phyloP scores from a whole-genome alignment of 2,113 vertebrate genomes.

The Megaceryle maxima region DNA sequence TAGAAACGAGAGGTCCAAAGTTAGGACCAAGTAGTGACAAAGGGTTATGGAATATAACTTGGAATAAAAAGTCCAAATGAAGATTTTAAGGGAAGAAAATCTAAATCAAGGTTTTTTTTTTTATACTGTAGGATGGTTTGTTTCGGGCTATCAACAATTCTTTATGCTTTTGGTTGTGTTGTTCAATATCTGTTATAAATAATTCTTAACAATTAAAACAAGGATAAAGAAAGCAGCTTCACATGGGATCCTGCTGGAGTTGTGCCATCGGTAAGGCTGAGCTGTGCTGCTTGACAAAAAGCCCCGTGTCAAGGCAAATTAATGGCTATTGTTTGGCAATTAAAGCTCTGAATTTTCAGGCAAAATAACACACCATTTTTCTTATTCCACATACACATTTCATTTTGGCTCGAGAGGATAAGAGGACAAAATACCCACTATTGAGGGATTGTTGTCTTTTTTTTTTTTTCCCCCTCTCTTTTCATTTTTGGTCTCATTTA shows the following conservation, averaged over 20 bases:
- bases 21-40: not conserved
- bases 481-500: not conserved
- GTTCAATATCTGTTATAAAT: not conserved
- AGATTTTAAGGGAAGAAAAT: not conserved
- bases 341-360: conserved; percentile 27
- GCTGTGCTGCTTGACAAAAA: conserved; percentile 29
- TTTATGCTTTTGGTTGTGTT: not conserved
- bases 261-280: not conserved
- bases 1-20: not conserved
- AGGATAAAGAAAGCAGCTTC: not conserved
- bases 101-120: not conserved
- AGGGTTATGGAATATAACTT: not conserved
- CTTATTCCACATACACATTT: not conserved
- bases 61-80: not conserved
- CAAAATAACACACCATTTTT: conserved; percentile 1
- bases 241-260: not conserved
- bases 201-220: not conserved
- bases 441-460: not conserved
- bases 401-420: not conserved
- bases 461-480: not conserved
- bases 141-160: not conserved
- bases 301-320: conserved; percentile 12
- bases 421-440: conserved; percentile 1
- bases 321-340: conserved; percentile 44
- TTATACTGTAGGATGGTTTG: not conserved